A percentile compares a stretch with the other conserved stretches of the same genome.
Evolutionary conservation across 2,888 invertebrate genomes (phyloP).

Genomic region (Macrophya annulata): DNA sequence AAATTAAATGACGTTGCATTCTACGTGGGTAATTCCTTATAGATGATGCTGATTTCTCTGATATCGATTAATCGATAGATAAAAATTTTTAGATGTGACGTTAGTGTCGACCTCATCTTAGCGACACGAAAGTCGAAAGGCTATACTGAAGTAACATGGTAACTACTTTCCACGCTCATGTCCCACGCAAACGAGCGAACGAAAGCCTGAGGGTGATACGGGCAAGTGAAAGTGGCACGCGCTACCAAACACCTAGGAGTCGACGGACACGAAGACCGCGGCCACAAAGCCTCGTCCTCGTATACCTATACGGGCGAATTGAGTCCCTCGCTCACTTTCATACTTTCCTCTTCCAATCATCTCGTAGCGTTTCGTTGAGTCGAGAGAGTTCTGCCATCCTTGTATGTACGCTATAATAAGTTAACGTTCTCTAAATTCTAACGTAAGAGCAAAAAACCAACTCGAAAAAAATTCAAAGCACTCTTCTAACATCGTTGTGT

Average conservation of each 20-base stretch:
- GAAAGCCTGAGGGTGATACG: constrained; percentile 52
- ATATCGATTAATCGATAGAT: background rate
- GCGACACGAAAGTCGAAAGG: constrained; percentile 49
- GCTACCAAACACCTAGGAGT: constrained; percentile 55
- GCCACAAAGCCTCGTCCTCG: constrained; percentile 19
- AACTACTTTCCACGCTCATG: constrained; percentile 54
- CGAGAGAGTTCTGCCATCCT: constrained; percentile 24
- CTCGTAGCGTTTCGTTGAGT: constrained; percentile 14
- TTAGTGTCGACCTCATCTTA: constrained; percentile 7
- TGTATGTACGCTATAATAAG: background rate
- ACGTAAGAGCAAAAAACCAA: background rate
- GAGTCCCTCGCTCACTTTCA: constrained; percentile 37
- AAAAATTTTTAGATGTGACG: background rate
- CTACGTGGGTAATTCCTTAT: background rate
- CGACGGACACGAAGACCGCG: constrained; percentile 39
- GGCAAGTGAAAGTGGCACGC: constrained; percentile 55
- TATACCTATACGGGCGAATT: background rate
- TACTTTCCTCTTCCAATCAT: constrained; percentile 51
- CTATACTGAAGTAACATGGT: constrained; percentile 17
- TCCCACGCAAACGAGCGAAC: constrained; percentile 53
- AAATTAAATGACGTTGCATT: background rate
- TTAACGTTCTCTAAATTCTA: background rate
- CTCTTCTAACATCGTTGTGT: background rate
- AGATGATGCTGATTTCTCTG: background rate
- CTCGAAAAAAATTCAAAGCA: background rate